phyloP scores from a whole-genome alignment of 1,140 invertebrate genomes.

The Formica selysi region DNA sequence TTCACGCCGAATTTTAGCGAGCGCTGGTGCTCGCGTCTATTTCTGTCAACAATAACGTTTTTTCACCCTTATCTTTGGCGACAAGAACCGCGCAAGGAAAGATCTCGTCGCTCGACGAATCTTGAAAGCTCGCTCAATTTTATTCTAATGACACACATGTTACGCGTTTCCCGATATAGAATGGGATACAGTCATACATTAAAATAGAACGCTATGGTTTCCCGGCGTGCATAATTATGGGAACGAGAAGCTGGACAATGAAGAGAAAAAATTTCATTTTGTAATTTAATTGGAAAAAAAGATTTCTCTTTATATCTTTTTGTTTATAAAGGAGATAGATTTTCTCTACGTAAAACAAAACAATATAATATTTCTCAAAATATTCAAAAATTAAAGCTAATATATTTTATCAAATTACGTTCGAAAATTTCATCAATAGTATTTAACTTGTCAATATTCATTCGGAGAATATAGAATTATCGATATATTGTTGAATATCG shows the following conservation, averaged over 20 bases:
- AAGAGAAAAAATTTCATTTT: background rate
- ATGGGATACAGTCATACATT: slow-evolving; percentile 5
- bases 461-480: background rate
- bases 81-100: slow-evolving; percentile 38
- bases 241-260: background rate
- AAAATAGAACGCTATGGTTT: slow-evolving; percentile 51
- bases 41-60: slow-evolving; percentile 39
- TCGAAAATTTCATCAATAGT: background rate
- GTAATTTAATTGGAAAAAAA: background rate
- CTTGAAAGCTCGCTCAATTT: slow-evolving; percentile 43
- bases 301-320: background rate
- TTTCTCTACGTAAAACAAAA: background rate
- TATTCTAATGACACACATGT: slow-evolving; percentile 47
- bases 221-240: background rate
- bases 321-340: background rate
- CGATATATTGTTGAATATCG: background rate
- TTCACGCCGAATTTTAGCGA: background rate
- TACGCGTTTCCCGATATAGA: slow-evolving; percentile 17
- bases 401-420: background rate
- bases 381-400: background rate
- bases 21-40: slow-evolving; percentile 12
- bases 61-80: slow-evolving; percentile 44
- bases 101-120: slow-evolving; percentile 48
- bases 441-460: background rate
- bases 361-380: background rate